Evolutionary conservation across 2,888 invertebrate genomes (phyloP), one percentile per base, ranked within the genome.

Genomic region (Temnothorax ravouxi): DNA sequence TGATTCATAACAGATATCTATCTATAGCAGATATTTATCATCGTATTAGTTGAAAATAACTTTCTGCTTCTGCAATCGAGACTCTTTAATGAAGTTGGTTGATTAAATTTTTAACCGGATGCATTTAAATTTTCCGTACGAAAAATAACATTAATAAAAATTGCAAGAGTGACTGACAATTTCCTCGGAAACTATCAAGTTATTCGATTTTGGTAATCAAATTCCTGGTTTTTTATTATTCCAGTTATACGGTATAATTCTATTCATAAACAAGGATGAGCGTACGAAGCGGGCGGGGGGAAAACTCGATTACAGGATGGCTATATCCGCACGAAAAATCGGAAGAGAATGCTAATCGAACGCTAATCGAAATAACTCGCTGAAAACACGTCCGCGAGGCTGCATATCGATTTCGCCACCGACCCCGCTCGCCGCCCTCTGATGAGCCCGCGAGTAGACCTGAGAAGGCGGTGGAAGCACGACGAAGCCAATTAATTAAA

Each of bases 401-500:
- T 11, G 77, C 41, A n/a, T 77, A 77, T 66, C 77, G 66, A 77
- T 77, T 54, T 77, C 41, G 41, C 6, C 54, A 11, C 52, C 61
- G 47, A n/a, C 44, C 2, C 41, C n/a, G 54, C n/a, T 52, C 76
- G 21, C 11, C 50, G 15, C n/a, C 13, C 41, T 54, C 25, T 0
- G 25, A 15, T 0, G 25, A 15, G 25, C 9, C 25, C 41, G 54
- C 64, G 25, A 29, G 47, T 29, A 25, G 69, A 44, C 34, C 41
- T 25, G 71, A 71, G 64, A 69, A 61, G 67, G 38, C 52, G 29
- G 41, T 52, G 54, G 56, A 38, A 50, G 47, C 56, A 66, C 76
- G 50, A 56, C 66, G 44, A 61, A 83, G 83, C 77, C 77, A 77
- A 83, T 83, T 83, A 77, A 83, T 83, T 83, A 83, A 83, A 83